phyloP scores from a whole-genome alignment of 2,797 vertebrate species.

The Aplochiton taeniatus region DNA sequence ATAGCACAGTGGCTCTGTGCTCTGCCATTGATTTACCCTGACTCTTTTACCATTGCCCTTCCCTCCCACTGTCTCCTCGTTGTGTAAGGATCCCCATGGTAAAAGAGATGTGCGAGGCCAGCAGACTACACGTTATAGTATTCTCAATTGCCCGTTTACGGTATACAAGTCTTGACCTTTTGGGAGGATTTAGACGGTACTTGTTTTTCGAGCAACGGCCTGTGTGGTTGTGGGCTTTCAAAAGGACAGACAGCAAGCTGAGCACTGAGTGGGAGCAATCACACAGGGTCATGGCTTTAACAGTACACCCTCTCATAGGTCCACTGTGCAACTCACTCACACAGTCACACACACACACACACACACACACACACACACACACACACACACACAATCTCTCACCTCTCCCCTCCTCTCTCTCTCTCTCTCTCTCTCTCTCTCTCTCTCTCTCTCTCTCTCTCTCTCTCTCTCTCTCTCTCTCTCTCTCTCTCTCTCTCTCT shows the following conservation, averaged over 20 bases:
- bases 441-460: not conserved
- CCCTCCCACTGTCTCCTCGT: slow-evolving; percentile 38
- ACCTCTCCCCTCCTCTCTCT: not conserved
- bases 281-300: not conserved
- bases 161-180: not conserved
- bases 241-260: not conserved
- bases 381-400: not conserved
- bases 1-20: not conserved
- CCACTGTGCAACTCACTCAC: too few relatives aligned
- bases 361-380: too few relatives aligned
- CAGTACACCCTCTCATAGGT: too few relatives aligned
- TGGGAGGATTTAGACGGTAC: not conserved
- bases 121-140: not conserved
- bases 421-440: not conserved
- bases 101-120: not conserved
- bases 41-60: slow-evolving; percentile 31
- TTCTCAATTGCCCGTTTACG: not conserved
- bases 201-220: too few relatives aligned
- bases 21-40: slow-evolving; percentile 39
- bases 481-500: not conserved
- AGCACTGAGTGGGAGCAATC: not conserved
- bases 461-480: not conserved
- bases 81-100: slow-evolving; percentile 23
- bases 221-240: not conserved
- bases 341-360: not conserved